Evolutionary conservation across 2,888 invertebrate genomes (phyloP).

Genomic region (Lepidochrysops patricia): DNA sequence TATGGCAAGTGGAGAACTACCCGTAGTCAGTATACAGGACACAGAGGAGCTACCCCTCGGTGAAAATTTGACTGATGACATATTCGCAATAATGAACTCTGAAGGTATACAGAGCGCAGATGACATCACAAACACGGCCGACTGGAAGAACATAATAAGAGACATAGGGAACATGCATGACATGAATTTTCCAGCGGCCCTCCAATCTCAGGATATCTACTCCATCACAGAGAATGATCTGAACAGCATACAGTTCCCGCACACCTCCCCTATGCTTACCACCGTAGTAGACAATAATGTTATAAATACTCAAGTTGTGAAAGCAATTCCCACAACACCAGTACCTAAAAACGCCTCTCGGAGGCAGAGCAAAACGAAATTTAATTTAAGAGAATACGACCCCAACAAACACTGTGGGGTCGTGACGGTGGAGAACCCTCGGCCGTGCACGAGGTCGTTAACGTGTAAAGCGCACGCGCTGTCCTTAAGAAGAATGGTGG

Average conservation of each 20-base stretch:
- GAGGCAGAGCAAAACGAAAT: slow-evolving; percentile 58
- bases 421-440: slow-evolving; percentile 77
- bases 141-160: slow-evolving; percentile 69
- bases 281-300: slow-evolving; percentile 39
- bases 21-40: slow-evolving; percentile 70
- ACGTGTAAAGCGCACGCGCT: slow-evolving; percentile 82
- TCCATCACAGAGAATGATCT: slow-evolving; percentile 50
- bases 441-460: slow-evolving; percentile 86
- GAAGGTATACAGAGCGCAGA: slow-evolving; percentile 69
- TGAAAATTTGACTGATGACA: slow-evolving; percentile 65
- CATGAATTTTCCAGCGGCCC: slow-evolving; percentile 54
- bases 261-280: slow-evolving; percentile 44
- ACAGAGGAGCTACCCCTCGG: slow-evolving; percentile 64
- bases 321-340: slow-evolving; percentile 38
- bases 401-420: slow-evolving; percentile 90
- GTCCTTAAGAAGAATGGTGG: slow-evolving; percentile 79
- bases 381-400: slow-evolving; percentile 81
- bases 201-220: slow-evolving; percentile 50
- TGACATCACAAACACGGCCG: slow-evolving; percentile 61
- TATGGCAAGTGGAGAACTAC: slow-evolving; percentile 61
- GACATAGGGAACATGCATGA: slow-evolving; percentile 68
- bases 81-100: slow-evolving; percentile 68
- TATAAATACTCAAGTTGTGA: slow-evolving; percentile 38
- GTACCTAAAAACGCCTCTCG: slow-evolving; percentile 42
- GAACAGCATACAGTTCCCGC: slow-evolving; percentile 53